Evolutionary conservation across 2,888 invertebrate genomes (phyloP).

Genomic region (Melanotus villosus): DNA sequence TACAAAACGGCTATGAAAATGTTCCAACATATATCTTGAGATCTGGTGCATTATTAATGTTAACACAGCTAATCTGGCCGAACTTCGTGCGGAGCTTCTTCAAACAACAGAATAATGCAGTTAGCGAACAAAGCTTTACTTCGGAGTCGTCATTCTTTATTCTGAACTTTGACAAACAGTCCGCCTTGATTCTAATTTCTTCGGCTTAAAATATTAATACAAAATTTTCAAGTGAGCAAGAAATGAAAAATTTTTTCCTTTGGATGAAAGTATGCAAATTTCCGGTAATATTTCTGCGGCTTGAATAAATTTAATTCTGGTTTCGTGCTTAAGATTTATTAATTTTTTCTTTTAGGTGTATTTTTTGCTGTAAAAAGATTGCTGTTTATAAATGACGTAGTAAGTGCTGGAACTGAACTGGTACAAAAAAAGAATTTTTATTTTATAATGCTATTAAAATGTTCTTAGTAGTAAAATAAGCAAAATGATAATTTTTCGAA

Average conservation of each 20-base stretch:
- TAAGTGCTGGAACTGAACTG: too few species aligned
- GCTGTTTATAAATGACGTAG: too few species aligned
- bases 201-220: neutral
- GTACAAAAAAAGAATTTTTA: too few species aligned
- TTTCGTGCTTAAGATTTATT: too few species aligned
- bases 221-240: neutral
- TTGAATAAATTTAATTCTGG: too few species aligned
- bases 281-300: too few species aligned
- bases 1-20: slow-evolving; percentile 3
- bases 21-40: slow-evolving; percentile 12
- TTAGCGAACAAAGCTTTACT: slow-evolving; percentile 43
- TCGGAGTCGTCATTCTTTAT: slow-evolving; percentile 16
- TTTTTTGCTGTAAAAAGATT: too few species aligned
- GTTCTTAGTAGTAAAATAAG: too few species aligned
- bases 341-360: too few species aligned
- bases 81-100: slow-evolving; percentile 55
- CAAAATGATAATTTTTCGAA: too few species aligned
- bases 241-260: neutral
- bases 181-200: slow-evolving; percentile 11
- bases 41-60: slow-evolving; percentile 61
- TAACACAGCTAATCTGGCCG: slow-evolving; percentile 61
- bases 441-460: too few species aligned
- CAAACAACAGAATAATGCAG: slow-evolving; percentile 39
- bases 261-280: too few species aligned
- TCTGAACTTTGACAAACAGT: slow-evolving; percentile 17